A percentile compares a stretch with the other conserved stretches of the same genome.
Conservation (phyloP, 2,888 invertebrate species). For the Acheta domesticus region DNA sequence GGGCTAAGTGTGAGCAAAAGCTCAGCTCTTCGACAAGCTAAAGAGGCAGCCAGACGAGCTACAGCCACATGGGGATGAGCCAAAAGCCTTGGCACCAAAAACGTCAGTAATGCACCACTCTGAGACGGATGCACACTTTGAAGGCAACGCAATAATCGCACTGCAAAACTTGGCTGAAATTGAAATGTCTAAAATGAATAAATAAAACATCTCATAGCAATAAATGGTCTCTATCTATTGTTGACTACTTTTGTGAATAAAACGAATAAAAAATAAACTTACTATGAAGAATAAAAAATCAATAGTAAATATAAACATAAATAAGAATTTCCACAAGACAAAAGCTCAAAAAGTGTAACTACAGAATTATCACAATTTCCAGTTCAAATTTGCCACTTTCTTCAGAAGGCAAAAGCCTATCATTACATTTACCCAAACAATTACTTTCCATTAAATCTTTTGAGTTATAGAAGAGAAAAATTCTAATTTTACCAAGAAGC, state of each 20-base stretch:
- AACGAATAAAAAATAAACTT: too few species aligned
- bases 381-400: too few species aligned
- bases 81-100: slow-evolving; percentile 62
- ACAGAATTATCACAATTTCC: too few species aligned
- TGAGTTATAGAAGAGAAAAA: too few species aligned
- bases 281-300: too few species aligned
- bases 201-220: background rate
- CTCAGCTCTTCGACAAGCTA: slow-evolving; percentile 68
- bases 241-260: too few species aligned
- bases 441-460: too few species aligned
- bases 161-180: slow-evolving; percentile 63
- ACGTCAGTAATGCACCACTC: slow-evolving; percentile 65
- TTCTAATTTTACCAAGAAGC: background rate
- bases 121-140: slow-evolving; percentile 66
- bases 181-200: background rate
- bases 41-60: slow-evolving; percentile 64
- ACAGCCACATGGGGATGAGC: slow-evolving; percentile 65
- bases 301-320: background rate
- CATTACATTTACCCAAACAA: too few species aligned
- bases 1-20: slow-evolving; percentile 60
- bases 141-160: slow-evolving; percentile 65
- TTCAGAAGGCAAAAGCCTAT: too few species aligned
- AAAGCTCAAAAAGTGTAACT: background rate
- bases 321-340: background rate
- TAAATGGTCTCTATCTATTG: too few species aligned